Base-by-base conservation (phyloP, 2,888 invertebrate genomes). In the Nomada fucata region DNA sequence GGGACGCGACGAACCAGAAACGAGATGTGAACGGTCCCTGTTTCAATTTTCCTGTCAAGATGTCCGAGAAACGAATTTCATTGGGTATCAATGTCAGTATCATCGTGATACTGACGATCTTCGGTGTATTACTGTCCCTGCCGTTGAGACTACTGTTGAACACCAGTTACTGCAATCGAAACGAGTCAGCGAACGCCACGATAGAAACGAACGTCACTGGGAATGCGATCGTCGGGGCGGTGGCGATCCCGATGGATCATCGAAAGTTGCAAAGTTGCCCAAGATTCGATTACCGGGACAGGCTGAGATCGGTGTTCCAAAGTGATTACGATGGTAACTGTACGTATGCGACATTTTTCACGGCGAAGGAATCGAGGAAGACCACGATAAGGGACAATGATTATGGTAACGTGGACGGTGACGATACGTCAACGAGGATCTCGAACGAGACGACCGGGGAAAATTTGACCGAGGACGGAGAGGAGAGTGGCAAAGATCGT, bases 281-380 rank as follows among this genome's bases (percentile, higher is more conserved):
- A 7, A 87, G 72, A 18, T 81, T 90, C 26, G 79, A 86, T 13
- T 93, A 93, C 78, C 74, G 87, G 75, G 83, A 86, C 18, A 85
- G 85, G 64, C 59, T 92, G 18, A 86, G 74, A 52, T 89, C 90
- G 18, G 81, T 86, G n/a, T 89, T 90, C 55, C 67, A 81, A 57
- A 89, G 87, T 64, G 84, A 90, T 78, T 92, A 92, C 82, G 93
- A 93, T 60, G 53, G 84, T 13, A 92, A 93, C 76, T 93, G 93
- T 64, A 91, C 89, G 5, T 89, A 88, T 70, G 26, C 59, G 69
- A 9, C 71, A 59, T 7, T 20, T 29, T 3, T 18, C 15, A 15
- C 23, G 29, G 50, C 18, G 20, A 61, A 69, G 10, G 68, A 74
- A 0, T 11, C 47, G 11, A 52, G 60, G 53, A 23, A 64, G n/a